Percentiles rank a stretch among this genome's conserved stretches.
These are phyloP conservation scores for Drosophila seguyi DNA, from an alignment of 1,140 invertebrate species.

Conservation along the genomic window DNA sequence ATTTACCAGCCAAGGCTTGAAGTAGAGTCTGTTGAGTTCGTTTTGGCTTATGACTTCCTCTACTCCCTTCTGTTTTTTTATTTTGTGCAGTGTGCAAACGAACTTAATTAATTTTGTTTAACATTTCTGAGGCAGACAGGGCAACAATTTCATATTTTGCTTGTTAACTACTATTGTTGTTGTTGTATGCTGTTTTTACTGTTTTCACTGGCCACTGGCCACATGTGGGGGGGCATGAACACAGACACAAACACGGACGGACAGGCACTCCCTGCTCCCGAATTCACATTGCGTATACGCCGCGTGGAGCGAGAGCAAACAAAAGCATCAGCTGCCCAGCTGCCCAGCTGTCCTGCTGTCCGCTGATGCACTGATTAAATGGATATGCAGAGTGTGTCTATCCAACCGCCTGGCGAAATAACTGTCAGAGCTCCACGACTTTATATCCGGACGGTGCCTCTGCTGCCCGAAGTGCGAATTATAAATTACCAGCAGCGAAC, in stretches of 20 bases:
- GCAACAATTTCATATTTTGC: conserved; percentile 74
- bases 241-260: background rate
- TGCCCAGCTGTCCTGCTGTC: conserved; percentile 22
- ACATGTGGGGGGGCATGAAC: conserved; percentile 20
- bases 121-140: conserved; percentile 49
- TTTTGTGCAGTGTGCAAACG: conserved; percentile 48
- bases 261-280: conserved; percentile 1
- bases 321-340: conserved; percentile 42
- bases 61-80: conserved; percentile 8
- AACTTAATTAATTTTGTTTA: conserved; percentile 78
- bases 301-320: conserved; percentile 45
- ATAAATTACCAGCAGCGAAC: conserved; percentile 63
- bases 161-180: conserved; percentile 67
- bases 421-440: conserved; percentile 28
- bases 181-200: conserved; percentile 21
- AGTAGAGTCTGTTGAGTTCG: conserved; percentile 20
- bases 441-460: conserved; percentile 21
- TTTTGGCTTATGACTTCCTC: background rate
- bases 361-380: conserved; percentile 73
- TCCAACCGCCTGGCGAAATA: conserved; percentile 56
- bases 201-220: conserved; percentile 19
- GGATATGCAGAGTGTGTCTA: conserved; percentile 70
- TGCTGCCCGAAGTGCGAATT: conserved; percentile 50
- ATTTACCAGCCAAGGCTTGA: background rate
- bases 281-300: conserved; percentile 52